Percentiles rank a stretch among this genome's conserved stretches.
These are phyloP conservation scores for Psephotus haematonotus DNA, from an alignment of 2,113 vertebrate genomes.

Conservation along the genomic window DNA sequence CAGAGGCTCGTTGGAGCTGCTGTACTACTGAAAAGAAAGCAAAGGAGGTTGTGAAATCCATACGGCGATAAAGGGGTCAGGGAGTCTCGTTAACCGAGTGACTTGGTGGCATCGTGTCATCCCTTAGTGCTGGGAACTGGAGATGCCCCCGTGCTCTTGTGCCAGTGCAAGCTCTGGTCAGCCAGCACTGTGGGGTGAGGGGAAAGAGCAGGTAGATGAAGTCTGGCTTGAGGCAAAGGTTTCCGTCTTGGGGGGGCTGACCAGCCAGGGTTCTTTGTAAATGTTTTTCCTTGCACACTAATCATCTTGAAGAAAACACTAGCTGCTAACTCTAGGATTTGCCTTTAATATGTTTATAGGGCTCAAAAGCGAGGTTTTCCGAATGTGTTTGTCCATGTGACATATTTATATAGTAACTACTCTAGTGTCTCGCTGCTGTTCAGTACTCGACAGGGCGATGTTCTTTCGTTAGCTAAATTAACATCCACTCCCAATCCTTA, in stretches of 20 bases:
- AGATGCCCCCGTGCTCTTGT: neutral
- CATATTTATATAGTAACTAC: constrained; percentile 64
- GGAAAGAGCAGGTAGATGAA: constrained; percentile 9
- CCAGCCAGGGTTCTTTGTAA: constrained; percentile 67
- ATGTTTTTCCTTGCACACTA: constrained; percentile 65
- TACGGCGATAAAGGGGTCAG: constrained; percentile 35
- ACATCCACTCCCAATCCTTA: constrained; percentile 35
- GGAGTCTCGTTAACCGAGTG: constrained; percentile 35
- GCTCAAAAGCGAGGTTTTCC: constrained; percentile 66
- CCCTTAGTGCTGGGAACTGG: constrained; percentile 37
- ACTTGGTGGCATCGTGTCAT: constrained; percentile 25
- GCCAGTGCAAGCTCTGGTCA: neutral
- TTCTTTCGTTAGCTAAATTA: constrained; percentile 43
- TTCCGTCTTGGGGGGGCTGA: constrained; percentile 49
- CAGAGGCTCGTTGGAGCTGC: constrained; percentile 64
- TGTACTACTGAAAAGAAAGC: constrained; percentile 77
- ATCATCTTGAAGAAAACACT: constrained; percentile 73
- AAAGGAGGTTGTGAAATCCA: constrained; percentile 53
- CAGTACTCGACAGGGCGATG: constrained; percentile 21
- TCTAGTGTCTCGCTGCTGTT: constrained; percentile 60
- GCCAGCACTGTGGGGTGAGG: neutral
- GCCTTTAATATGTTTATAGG: constrained; percentile 72
- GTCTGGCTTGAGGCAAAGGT: constrained; percentile 55
- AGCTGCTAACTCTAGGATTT: constrained; percentile 79
- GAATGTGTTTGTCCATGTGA: constrained; percentile 65